Conservation (phyloP, 2,113 vertebrate species). For the Pachyramphus minor region DNA sequence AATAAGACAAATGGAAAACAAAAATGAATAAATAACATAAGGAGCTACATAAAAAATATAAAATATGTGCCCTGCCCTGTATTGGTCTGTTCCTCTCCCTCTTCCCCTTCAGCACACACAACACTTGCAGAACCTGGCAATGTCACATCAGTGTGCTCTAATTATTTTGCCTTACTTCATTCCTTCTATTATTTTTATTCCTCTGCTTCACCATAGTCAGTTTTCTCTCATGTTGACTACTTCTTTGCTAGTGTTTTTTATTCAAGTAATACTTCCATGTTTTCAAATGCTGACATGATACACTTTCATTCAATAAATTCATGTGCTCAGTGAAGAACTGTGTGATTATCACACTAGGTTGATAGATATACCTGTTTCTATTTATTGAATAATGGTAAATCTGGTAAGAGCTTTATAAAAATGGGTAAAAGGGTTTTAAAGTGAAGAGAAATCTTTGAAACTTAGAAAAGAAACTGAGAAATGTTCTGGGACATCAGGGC, state of each 20-base stretch:
- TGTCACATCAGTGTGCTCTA: background rate
- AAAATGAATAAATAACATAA: background rate
- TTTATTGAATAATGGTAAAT: background rate
- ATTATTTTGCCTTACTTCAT: background rate
- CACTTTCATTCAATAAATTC: background rate
- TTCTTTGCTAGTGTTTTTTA: background rate
- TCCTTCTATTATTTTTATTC: background rate
- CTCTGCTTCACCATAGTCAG: background rate
- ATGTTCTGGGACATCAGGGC: accelerated
- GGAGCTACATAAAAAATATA: background rate
- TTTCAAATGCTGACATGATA: background rate
- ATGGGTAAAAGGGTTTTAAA: no score
- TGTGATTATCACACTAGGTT: background rate
- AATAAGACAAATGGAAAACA: background rate
- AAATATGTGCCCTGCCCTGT: background rate
- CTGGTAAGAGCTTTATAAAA: background rate
- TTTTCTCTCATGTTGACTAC: background rate
- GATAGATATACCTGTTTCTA: background rate
- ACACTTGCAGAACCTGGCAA: background rate
- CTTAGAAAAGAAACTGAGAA: background rate
- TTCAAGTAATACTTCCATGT: background rate
- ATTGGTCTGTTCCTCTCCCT: background rate
- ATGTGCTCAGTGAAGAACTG: background rate
- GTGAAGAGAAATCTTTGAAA: background rate
- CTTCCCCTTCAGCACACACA: background rate